phyloP scores from a whole-genome alignment of 2,797 vertebrate genomes.

The Vespertilio murinus region DNA sequence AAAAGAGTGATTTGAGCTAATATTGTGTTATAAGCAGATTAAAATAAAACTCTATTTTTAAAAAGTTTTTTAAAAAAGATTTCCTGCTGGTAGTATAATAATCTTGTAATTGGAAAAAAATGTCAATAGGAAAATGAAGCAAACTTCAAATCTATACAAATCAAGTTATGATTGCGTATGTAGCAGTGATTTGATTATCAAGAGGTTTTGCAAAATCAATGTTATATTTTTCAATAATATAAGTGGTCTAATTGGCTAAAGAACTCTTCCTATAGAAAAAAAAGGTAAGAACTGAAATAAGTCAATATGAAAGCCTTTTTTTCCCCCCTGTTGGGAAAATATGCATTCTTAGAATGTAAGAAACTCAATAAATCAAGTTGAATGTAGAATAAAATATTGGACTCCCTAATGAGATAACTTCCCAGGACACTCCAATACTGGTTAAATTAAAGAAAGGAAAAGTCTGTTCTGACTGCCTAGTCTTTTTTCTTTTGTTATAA shows the following conservation, averaged over 20 bases:
- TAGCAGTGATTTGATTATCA: not conserved
- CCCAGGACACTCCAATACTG: not conserved
- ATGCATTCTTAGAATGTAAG: not conserved
- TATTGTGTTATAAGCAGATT: not conserved
- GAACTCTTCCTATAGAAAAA: not conserved
- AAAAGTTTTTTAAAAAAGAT: not conserved
- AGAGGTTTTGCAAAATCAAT: not conserved
- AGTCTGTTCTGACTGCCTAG: not conserved
- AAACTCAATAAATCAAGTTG: constrained; percentile 31
- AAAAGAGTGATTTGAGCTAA: not conserved
- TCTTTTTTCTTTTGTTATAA: not conserved
- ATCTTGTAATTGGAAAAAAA: constrained; percentile 9
- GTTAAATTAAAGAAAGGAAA: not conserved
- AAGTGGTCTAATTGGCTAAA: not conserved
- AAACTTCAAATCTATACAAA: not conserved
- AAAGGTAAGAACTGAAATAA: not conserved
- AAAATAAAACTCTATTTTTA: not conserved
- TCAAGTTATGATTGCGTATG: not conserved
- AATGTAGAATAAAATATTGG: constrained; percentile 1
- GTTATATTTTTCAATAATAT: not conserved
- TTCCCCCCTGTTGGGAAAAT: not conserved
- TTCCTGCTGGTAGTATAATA: not conserved
- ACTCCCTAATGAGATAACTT: not conserved
- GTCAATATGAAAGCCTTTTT: not conserved
- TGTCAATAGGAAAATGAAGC: not conserved